Percentiles rank a stretch among this genome's conserved stretches.
Conservation (phyloP, 2,888 invertebrate genomes). For the Carterocephalus palaemon region DNA sequence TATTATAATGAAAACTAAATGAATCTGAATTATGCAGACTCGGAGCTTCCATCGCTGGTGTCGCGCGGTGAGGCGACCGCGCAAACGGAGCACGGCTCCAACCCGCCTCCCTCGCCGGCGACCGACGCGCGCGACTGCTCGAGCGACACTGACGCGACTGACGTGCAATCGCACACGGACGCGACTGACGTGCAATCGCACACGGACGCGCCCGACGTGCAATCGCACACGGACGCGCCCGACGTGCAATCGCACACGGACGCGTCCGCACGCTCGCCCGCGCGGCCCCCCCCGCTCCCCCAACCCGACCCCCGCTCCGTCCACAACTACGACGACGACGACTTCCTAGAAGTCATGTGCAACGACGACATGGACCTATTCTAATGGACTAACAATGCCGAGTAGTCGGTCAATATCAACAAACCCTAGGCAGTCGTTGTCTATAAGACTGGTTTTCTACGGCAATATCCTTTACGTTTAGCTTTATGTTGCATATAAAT, state of each 20-base stretch:
- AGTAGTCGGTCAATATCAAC: too few species aligned
- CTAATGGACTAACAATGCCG: slow-evolving; percentile 52
- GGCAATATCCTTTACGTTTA: neutral
- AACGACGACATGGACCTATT: slow-evolving; percentile 86
- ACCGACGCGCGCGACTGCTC: slow-evolving; percentile 84
- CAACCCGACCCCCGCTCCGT: slow-evolving; percentile 52
- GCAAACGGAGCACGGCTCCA: slow-evolving; percentile 80
- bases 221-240: slow-evolving; percentile 45
- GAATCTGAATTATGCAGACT: slow-evolving; percentile 49
- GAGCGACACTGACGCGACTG: slow-evolving; percentile 81
- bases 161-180: slow-evolving; percentile 71
- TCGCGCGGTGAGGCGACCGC: slow-evolving; percentile 80
- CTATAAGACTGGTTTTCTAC: neutral
- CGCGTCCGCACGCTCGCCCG: slow-evolving; percentile 28
- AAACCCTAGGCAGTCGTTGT: slow-evolving; percentile 23
- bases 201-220: slow-evolving; percentile 52
- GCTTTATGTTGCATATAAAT: too few species aligned
- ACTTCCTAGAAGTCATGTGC: slow-evolving; percentile 85
- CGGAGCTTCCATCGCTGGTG: slow-evolving; percentile 81
- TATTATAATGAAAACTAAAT: too few species aligned
- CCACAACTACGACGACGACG: slow-evolving; percentile 80
- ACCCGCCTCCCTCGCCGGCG: slow-evolving; percentile 90
- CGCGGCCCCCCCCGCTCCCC: slow-evolving; percentile 36
- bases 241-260: slow-evolving; percentile 62
- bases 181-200: slow-evolving; percentile 71